Percentiles rank a stretch among this genome's conserved stretches.
Conservation (phyloP, 2,113 vertebrate species). For the Pygoscelis antarcticus region DNA sequence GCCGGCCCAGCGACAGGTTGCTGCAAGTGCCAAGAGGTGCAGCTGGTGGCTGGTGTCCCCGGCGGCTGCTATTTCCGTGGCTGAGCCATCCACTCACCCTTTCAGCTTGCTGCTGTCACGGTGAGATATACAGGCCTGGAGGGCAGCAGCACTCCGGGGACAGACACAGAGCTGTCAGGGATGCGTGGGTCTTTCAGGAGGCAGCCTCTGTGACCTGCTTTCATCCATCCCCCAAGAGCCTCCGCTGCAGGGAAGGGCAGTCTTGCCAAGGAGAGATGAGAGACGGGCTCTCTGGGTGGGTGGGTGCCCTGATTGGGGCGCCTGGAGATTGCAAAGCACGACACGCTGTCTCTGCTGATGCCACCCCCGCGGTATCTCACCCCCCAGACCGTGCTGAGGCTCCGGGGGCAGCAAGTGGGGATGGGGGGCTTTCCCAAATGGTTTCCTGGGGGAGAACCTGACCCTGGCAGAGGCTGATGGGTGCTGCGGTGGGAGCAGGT, state of each 20-base stretch:
- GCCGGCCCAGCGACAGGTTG: not conserved
- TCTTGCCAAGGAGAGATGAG: rapidly evolving
- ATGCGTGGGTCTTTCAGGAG: not conserved
- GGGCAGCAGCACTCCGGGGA: not conserved
- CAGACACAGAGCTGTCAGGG: rapidly evolving
- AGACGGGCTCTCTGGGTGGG: rapidly evolving
- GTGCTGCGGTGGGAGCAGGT: not conserved
- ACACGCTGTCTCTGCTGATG: not conserved
- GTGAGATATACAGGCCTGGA: not conserved
- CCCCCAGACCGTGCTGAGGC: rapidly evolving
- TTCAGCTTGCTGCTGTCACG: not conserved
- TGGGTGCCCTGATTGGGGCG: not conserved
- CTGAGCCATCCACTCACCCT: not conserved
- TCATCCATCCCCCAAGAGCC: not conserved
- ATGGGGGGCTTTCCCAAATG: not conserved
- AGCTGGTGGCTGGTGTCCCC: not conserved
- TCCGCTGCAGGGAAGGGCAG: rapidly evolving
- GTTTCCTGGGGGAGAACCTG: not conserved
- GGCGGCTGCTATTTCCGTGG: not conserved
- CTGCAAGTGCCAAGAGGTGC: not conserved
- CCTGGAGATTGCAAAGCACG: not conserved
- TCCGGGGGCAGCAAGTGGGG: rapidly evolving
- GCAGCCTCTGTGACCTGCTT: not conserved
- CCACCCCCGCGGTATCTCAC: not conserved
- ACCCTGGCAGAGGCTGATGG: not conserved